These are phyloP conservation scores for Andrena marginata DNA, from an alignment of 2,888 invertebrate genomes.

Conservation along the genomic window DNA sequence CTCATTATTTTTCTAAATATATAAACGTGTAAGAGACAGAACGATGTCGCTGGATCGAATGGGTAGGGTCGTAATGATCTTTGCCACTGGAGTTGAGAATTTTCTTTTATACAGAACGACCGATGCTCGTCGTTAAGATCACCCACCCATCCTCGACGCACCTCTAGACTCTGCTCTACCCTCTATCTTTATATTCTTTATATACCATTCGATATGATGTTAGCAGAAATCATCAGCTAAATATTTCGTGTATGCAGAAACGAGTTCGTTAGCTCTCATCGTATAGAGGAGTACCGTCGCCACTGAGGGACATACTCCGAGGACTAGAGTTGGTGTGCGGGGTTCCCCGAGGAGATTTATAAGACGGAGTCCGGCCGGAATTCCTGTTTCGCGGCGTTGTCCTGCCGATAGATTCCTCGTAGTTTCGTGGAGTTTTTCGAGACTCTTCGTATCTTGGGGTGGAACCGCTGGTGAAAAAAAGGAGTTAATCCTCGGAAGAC, in stretches of 20 bases:
- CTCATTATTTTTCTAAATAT: conserved; percentile 21
- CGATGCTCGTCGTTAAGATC: conserved; percentile 7
- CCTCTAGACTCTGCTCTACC: not conserved
- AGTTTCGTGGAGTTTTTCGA: conserved; percentile 85
- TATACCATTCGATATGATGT: conserved; percentile 24
- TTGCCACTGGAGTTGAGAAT: conserved; percentile 1
- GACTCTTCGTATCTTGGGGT: conserved; percentile 85
- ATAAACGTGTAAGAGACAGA: conserved; percentile 34
- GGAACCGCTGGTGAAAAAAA: conserved; percentile 75
- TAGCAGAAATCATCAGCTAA: conserved; percentile 32
- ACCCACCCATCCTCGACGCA: conserved; percentile 1
- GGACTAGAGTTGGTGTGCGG: conserved; percentile 92
- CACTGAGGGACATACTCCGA: conserved; percentile 93
- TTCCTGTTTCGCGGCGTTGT: conserved; percentile 87
- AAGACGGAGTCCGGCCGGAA: conserved; percentile 77
- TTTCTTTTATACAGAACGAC: conserved; percentile 13
- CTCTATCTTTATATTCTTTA: conserved; percentile 1
- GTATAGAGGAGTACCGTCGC: conserved; percentile 96
- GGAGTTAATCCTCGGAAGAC: no score
- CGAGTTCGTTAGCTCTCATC: conserved; percentile 90
- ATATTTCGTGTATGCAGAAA: conserved; percentile 23
- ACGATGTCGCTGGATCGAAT: conserved; percentile 28
- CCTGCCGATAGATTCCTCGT: conserved; percentile 86
- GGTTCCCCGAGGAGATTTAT: conserved; percentile 84
- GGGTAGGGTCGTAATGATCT: not conserved